Base-by-base conservation (phyloP, 2,113 vertebrate genomes). In the Archilochus colubris region DNA sequence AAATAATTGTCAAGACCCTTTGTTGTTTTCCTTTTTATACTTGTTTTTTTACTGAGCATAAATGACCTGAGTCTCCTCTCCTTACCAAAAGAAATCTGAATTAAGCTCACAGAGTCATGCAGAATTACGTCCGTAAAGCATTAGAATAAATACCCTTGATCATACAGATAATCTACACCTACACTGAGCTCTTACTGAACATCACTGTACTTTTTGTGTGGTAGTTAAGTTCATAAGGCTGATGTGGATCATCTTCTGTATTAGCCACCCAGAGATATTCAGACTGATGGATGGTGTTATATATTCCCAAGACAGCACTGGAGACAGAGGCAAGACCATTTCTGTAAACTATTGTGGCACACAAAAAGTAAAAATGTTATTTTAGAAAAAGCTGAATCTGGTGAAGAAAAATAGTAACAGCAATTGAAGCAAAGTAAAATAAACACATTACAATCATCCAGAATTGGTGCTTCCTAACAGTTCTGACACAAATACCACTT, bases 41-140 rank as follows among this genome's bases (percentile, higher is more conserved):
- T 31, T 85, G 50, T 44, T 88, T 73, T 70, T 95, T 70, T 95
- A 85, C 75, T 93, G 51, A 82, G 75, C n/a, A 58, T 69, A 89
- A 91, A 57, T 15, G 15, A 55, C 55, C 78, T 17, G 31, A 66
- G 22, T 58, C 19, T 70, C 27, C n/a, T 70, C n/a, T 75, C 11
- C 48, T 78, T 66, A 78, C 24, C 44, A 43, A 33, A 0, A 6
- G 24, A 72, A 61, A 84, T 61, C 44, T 44, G 44, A 75, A n/a
- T n/a, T 57, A 78, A 86, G 25, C 15, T 89, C 33, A 57, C 30
- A 61, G 66, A 85, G 4, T 55, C 62, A 43, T 1, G 22, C n/a
- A 55, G 43, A 76, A 70, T 6, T 50, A 43, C 15, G 20, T 62
- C 75, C 43, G 87, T 74, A 50, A 74, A 46, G 55, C 31, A 91